A percentile compares a stretch with the other conserved stretches of the same genome.
These are phyloP conservation scores for Oryzias melastigma DNA, from an alignment of 2,113 vertebrate species.

Conservation along the genomic window DNA sequence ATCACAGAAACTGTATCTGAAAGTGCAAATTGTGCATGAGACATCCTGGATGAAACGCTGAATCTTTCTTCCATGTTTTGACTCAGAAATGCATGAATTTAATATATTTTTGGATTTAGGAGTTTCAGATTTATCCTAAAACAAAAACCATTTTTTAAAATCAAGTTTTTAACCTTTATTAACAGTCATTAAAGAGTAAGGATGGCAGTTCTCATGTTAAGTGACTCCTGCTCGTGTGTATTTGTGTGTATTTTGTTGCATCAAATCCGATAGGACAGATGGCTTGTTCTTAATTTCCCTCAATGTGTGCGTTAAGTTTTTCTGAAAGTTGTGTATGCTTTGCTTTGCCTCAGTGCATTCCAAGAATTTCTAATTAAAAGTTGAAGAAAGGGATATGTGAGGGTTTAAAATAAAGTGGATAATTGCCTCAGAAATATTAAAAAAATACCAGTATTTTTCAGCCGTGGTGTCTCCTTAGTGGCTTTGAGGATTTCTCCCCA, in stretches of 20 bases:
- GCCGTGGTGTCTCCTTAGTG: background rate
- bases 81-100: too few species aligned
- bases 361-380: conserved; percentile 24
- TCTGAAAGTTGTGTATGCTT: background rate
- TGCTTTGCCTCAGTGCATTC: background rate
- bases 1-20: background rate
- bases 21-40: background rate
- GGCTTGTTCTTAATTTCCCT: background rate
- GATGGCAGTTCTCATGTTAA: too few species aligned
- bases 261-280: conserved; percentile 6
- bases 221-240: too few species aligned
- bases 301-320: conserved; percentile 1
- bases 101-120: too few species aligned
- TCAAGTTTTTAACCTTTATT: background rate
- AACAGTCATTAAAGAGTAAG: too few species aligned
- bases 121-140: too few species aligned
- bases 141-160: too few species aligned
- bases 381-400: conserved; percentile 6
- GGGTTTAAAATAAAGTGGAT: conserved; percentile 14
- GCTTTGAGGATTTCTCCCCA: background rate
- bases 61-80: background rate
- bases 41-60: background rate
- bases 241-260: background rate
- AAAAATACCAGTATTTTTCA: conserved; percentile 7
- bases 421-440: conserved; percentile 16